Evolutionary conservation across 2,888 invertebrate genomes (phyloP), one percentile per base, ranked within the genome.

Genomic region (Miltochrista miniata): DNA sequence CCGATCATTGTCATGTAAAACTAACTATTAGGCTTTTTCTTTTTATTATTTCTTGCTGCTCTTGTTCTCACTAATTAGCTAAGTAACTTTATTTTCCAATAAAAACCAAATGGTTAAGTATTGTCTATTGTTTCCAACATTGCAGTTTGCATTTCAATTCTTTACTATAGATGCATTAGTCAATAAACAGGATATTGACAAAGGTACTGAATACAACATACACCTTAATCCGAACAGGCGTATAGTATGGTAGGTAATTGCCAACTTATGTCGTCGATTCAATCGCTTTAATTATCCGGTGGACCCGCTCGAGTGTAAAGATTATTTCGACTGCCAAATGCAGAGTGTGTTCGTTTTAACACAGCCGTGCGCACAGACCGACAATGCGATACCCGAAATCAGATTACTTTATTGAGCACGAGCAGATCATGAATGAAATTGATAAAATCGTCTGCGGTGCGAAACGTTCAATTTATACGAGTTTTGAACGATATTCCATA

Each of bases 381-480:
- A 79, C 79, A 83, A 82, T 82, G 73, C 77, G 80, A 81, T 78
- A 76, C 76, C 77, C 78, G 77, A 78, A 85, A 86, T 86, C 85
- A 78, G 85, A 85, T 87, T 86, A 87, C 82, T 81, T 81, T 84
- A 84, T 81, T 85, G 79, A 78, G 78, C 76, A 68, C 72, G 75
- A 76, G 70, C 79, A 79, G 83, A 83, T 85, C 83, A 82, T 80
- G 81, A 83, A 81, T 81, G 85, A 80, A 85, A 86, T 83, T 86
- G 82, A 85, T 85, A 84, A 84, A 84, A 85, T 85, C 80, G 83
- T 82, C 80, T 83, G 81, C 74, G 81, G 79, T 75, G 76, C 65
- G 76, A 76, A 77, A 71, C 74, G 75, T 59, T 70, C 74, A 72
- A 81, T 68, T 63, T 69, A 56, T 64, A 59, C 70, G 68, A 72